phyloP scores from a whole-genome alignment of 2,797 vertebrate species.

The Enteromius anoplus region DNA sequence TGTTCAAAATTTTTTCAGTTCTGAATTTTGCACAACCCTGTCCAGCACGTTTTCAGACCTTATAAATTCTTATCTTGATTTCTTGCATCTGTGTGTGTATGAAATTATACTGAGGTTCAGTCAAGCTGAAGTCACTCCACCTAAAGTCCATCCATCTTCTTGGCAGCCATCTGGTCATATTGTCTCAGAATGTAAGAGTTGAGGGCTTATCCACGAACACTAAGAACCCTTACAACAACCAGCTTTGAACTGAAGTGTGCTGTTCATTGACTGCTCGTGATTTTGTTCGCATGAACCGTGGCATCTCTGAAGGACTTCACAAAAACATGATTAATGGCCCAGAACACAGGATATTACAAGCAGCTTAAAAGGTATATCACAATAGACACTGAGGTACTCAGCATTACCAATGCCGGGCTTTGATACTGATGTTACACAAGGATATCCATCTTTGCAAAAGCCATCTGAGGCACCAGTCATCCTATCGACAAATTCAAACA shows the following conservation, averaged over 20 bases:
- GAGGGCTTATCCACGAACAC: slow-evolving; percentile 57
- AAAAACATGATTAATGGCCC: slow-evolving; percentile 78
- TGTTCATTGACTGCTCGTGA: slow-evolving; percentile 60
- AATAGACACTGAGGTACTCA: slow-evolving; percentile 62
- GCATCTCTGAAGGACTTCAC: slow-evolving; percentile 62
- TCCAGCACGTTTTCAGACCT: not conserved
- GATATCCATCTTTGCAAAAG: slow-evolving; percentile 53
- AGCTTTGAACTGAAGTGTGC: slow-evolving; percentile 70
- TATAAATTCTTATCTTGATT: slow-evolving; percentile 14
- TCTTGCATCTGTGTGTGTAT: slow-evolving; percentile 68
- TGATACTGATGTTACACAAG: slow-evolving; percentile 53
- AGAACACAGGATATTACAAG: slow-evolving; percentile 69
- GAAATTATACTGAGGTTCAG: slow-evolving; percentile 75
- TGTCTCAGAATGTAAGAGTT: slow-evolving; percentile 69
- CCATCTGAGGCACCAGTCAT: slow-evolving; percentile 33
- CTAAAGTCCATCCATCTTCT: slow-evolving; percentile 82
- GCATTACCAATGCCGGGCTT: slow-evolving; percentile 55
- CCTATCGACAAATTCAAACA: slow-evolving; percentile 45
- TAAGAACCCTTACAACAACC: slow-evolving; percentile 63
- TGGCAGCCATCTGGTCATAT: slow-evolving; percentile 79
- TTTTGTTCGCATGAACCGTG: slow-evolving; percentile 64
- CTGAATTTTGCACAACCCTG: not conserved
- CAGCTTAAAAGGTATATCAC: slow-evolving; percentile 63
- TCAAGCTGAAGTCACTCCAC: slow-evolving; percentile 73
- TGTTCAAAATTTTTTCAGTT: not conserved